A percentile compares a stretch with the other conserved stretches of the same genome.
Evolutionary conservation across 92 coral and sea anemone species (phyloP).

Genomic region (Meandrina meandrites): DNA sequence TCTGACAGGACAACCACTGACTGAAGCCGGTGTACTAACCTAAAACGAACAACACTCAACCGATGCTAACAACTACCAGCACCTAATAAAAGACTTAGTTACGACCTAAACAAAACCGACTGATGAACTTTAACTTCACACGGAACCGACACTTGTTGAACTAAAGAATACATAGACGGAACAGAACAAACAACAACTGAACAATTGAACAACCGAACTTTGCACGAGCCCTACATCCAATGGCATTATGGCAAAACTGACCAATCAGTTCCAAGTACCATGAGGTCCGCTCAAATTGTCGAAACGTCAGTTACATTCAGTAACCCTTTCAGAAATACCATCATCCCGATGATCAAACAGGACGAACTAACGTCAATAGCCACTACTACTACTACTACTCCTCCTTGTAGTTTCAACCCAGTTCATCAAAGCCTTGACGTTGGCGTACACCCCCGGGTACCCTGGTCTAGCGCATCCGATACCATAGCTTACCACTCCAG

Average conservation of each 20-base stretch:
- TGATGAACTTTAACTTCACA: too few species aligned
- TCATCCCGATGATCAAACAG: background rate
- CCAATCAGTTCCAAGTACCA: background rate
- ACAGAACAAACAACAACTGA: background rate
- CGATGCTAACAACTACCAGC: too few species aligned
- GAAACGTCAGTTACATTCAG: too few species aligned
- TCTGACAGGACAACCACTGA: too few species aligned
- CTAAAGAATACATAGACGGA: too few species aligned
- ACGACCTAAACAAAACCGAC: too few species aligned
- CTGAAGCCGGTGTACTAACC: too few species aligned
- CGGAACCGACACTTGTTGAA: too few species aligned
- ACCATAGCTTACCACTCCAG: conserved; percentile 73
- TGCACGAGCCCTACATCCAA: background rate
- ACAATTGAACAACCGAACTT: background rate
- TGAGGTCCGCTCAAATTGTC: background rate
- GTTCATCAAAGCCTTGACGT: conserved; percentile 20
- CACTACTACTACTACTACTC: background rate
- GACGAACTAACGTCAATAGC: background rate
- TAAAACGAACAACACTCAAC: too few species aligned
- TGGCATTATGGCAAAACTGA: background rate
- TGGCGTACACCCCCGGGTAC: conserved; percentile 69
- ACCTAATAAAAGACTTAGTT: too few species aligned
- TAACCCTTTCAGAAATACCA: background rate
- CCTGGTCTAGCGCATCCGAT: conserved; percentile 57
- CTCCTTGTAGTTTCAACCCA: conserved; percentile 43